phyloP scores from a whole-genome alignment of 2,797 vertebrate genomes.

The Sebastes minor region DNA sequence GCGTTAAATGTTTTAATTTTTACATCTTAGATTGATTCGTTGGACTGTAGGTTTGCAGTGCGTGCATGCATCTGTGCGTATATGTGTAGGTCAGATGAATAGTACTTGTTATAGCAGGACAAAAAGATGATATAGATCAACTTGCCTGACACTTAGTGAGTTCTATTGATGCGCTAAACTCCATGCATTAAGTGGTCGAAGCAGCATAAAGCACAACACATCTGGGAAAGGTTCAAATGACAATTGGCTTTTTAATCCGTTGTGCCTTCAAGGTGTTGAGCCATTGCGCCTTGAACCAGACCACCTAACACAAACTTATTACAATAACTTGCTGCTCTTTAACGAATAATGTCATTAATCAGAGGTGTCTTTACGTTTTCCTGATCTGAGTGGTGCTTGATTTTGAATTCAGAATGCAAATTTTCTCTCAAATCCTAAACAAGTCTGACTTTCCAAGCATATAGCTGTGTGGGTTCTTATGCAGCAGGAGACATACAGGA shows the following conservation, averaged over 20 bases:
- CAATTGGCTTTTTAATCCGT: conserved; percentile 59
- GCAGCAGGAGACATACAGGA: not conserved
- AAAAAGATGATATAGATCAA: not conserved
- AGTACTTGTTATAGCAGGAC: not conserved
- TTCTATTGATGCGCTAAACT: not conserved
- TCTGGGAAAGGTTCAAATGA: conserved; percentile 34
- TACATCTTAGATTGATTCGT: not conserved
- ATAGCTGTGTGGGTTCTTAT: not conserved
- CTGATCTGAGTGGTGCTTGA: conserved; percentile 42
- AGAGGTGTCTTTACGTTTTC: conserved; percentile 12
- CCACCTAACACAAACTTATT: conserved; percentile 10
- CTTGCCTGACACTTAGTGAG: not conserved
- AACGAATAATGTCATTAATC: conserved; percentile 27
- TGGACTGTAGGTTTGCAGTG: not conserved
- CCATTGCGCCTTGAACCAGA: conserved; percentile 66
- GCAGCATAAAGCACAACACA: conserved; percentile 23
- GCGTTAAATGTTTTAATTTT: conserved; percentile 29
- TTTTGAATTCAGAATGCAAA: not conserved
- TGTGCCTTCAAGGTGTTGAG: conserved; percentile 74
- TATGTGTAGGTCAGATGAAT: conserved; percentile 10
- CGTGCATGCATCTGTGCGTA: conserved; percentile 14
- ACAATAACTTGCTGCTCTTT: conserved; percentile 39
- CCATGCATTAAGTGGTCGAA: conserved; percentile 1
- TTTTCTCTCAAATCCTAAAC: not conserved
- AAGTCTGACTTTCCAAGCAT: not conserved